phyloP scores from a whole-genome alignment of 2,113 vertebrate species.

The Micromys minutus region DNA sequence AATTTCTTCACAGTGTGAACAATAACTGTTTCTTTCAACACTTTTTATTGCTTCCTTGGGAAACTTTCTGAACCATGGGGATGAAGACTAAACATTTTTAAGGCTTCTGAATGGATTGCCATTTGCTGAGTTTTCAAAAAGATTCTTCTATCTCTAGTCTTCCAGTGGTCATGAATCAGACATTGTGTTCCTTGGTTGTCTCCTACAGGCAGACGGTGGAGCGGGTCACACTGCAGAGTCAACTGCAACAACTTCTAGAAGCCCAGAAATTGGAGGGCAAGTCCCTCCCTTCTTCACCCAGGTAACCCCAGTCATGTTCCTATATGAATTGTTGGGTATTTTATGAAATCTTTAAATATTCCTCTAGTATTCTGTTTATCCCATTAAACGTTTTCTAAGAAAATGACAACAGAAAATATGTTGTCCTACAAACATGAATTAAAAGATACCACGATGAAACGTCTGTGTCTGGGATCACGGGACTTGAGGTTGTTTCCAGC shows the following conservation, averaged over 20 bases:
- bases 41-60: not conserved
- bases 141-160: not conserved
- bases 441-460: not conserved
- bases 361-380: constrained; percentile 34
- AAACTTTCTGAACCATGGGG: not conserved
- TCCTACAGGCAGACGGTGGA: constrained; percentile 92
- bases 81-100: not conserved
- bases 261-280: constrained; percentile 87
- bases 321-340: not conserved
- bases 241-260: constrained; percentile 94
- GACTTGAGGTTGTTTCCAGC: not conserved
- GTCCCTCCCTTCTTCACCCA: constrained; percentile 88
- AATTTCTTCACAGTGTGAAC: not conserved
- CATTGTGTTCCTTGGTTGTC: constrained; percentile 35
- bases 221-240: constrained; percentile 92
- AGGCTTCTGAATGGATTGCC: not conserved
- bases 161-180: not conserved
- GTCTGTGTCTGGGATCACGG: not conserved
- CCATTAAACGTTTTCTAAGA: not conserved
- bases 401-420: not conserved
- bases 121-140: not conserved
- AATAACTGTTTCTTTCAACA: not conserved
- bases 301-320: constrained; percentile 82
- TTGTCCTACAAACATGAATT: not conserved
- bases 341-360: not conserved